A percentile compares a stretch with the other conserved stretches of the same genome.
phyloP scores from a whole-genome alignment of 2,113 vertebrate genomes.

The Prunella fulvescens region DNA sequence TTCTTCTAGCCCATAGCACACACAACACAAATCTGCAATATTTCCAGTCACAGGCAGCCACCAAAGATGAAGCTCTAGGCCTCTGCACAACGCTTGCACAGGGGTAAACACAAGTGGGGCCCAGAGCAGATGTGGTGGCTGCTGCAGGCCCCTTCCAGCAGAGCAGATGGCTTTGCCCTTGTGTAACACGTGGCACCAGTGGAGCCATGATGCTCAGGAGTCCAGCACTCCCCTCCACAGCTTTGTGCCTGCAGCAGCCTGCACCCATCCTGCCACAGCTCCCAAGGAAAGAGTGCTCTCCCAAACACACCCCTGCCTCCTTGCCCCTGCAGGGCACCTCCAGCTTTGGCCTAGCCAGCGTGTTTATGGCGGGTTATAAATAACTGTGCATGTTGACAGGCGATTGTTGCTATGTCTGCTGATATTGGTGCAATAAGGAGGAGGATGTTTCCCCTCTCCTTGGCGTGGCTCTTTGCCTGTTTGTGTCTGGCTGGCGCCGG shows the following conservation, averaged over 20 bases:
- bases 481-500: slow-evolving; percentile 63
- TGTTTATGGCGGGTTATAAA: slow-evolving; percentile 46
- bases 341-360: neutral
- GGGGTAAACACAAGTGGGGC: accelerated
- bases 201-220: accelerated
- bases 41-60: neutral
- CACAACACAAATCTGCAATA: neutral
- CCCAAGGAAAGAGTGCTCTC: accelerated
- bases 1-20: neutral
- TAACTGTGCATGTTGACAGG: neutral
- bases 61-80: neutral
- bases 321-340: neutral
- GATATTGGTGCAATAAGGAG: slow-evolving; percentile 69
- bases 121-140: neutral
- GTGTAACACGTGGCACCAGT: accelerated
- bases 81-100: neutral
- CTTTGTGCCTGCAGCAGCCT: neutral
- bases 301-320: neutral
- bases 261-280: accelerated
- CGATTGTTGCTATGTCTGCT: slow-evolving; percentile 31
- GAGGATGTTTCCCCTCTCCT: slow-evolving; percentile 60
- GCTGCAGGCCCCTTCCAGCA: neutral
- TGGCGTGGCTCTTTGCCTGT: slow-evolving; percentile 59
- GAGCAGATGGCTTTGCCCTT: neutral
- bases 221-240: neutral